Percentiles rank a stretch among this genome's conserved stretches.
These are phyloP conservation scores for Phrynosoma blainvillii DNA, from an alignment of 2,113 vertebrate genomes.

Conservation along the genomic window DNA sequence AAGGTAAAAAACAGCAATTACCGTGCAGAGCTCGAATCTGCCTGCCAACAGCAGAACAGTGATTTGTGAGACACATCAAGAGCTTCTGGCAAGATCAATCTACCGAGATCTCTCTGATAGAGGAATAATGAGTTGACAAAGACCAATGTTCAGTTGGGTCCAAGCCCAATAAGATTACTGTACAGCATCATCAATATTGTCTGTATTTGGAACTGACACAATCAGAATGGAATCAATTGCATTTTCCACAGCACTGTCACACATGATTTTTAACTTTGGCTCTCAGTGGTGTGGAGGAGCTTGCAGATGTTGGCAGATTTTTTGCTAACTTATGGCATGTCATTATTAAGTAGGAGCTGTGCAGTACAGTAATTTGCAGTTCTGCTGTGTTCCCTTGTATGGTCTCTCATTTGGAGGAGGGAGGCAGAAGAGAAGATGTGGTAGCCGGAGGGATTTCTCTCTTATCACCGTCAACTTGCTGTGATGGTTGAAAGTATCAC, in stretches of 20 bases:
- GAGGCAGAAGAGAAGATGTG: slow-evolving; percentile 58
- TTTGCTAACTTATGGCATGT: slow-evolving; percentile 76
- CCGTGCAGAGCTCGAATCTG: slow-evolving; percentile 77
- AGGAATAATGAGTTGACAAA: slow-evolving; percentile 85
- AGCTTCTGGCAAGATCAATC: slow-evolving; percentile 84
- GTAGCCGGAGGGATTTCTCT: slow-evolving; percentile 60
- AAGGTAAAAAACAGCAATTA: slow-evolving; percentile 77
- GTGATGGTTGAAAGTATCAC: slow-evolving; percentile 64
- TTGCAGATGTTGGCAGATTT: slow-evolving; percentile 80
- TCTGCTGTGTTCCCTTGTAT: slow-evolving; percentile 65
- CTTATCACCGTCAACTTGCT: slow-evolving; percentile 56
- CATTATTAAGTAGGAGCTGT: slow-evolving; percentile 77
- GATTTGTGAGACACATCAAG: slow-evolving; percentile 85
- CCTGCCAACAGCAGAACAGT: slow-evolving; percentile 82
- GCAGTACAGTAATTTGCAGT: slow-evolving; percentile 73
- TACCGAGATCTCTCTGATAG: slow-evolving; percentile 80
- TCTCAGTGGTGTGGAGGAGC: slow-evolving; percentile 74
- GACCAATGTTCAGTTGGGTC: slow-evolving; percentile 81
- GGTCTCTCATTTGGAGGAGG: slow-evolving; percentile 58
- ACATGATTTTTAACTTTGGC: slow-evolving; percentile 81
- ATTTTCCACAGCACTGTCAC: slow-evolving; percentile 81
- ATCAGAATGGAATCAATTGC: slow-evolving; percentile 80
- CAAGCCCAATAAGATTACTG: slow-evolving; percentile 82
- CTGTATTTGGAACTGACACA: slow-evolving; percentile 82
- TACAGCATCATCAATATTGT: slow-evolving; percentile 82